Evolutionary conservation across 2,113 vertebrate species (phyloP).

Genomic region (Desmodus rotundus): DNA sequence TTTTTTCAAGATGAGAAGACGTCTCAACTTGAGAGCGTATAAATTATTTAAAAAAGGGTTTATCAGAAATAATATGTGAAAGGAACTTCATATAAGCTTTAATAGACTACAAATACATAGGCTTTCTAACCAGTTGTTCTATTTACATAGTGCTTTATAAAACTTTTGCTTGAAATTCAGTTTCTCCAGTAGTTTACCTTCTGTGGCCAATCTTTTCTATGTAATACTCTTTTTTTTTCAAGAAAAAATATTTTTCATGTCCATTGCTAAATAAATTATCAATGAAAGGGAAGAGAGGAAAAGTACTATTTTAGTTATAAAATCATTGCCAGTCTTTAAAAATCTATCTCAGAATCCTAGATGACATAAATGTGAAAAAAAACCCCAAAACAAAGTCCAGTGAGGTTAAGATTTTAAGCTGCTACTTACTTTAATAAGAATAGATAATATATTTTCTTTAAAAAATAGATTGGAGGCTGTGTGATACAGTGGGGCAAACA

Average conservation of each 20-base stretch:
- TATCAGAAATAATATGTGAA: background rate
- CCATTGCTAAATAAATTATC: constrained; percentile 4
- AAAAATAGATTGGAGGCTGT: background rate
- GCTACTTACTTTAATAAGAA: background rate
- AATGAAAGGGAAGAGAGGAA: constrained; percentile 21
- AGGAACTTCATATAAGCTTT: background rate
- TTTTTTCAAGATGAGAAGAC: background rate
- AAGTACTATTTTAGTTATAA: background rate
- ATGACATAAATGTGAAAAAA: background rate
- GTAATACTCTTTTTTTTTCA: background rate
- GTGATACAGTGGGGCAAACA: background rate
- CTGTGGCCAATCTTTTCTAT: background rate
- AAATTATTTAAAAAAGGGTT: background rate
- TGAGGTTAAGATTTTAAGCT: background rate
- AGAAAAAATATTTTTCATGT: background rate
- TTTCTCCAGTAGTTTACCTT: background rate
- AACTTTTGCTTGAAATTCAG: background rate
- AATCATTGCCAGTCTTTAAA: background rate
- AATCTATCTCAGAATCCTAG: background rate
- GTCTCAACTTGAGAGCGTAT: background rate
- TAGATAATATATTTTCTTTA: background rate
- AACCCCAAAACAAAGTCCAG: background rate
- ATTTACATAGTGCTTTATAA: background rate
- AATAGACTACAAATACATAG: background rate
- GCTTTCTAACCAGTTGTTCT: background rate